These are phyloP conservation scores for Aptenodytes forsteri DNA, from an alignment of 2,113 vertebrate species.

Conservation along the genomic window DNA sequence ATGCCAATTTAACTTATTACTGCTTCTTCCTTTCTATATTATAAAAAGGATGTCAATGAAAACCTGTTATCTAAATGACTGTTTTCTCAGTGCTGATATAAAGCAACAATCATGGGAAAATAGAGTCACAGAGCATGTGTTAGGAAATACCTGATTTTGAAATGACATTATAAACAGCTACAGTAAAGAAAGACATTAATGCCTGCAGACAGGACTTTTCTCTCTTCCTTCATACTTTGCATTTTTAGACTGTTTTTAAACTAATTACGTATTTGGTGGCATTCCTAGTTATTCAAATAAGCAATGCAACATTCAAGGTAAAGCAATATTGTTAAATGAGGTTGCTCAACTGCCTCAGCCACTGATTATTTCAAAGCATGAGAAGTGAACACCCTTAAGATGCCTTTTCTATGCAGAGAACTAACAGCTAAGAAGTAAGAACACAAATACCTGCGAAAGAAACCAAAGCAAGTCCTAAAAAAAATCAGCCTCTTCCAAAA, in stretches of 20 bases:
- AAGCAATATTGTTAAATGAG: not conserved
- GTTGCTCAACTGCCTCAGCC: constrained; percentile 2
- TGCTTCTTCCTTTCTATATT: constrained; percentile 57
- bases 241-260: not conserved
- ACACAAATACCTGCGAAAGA: not conserved
- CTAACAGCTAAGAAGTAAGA: constrained; percentile 22
- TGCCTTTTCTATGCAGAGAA: not conserved
- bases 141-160: constrained; percentile 12
- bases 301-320: not conserved
- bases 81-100: constrained; percentile 33
- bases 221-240: not conserved
- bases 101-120: constrained; percentile 46
- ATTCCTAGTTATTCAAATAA: constrained; percentile 20
- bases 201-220: constrained; percentile 21
- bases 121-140: constrained; percentile 17
- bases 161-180: constrained; percentile 20
- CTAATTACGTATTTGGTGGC: not conserved
- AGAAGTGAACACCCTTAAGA: not conserved
- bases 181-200: constrained; percentile 6
- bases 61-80: constrained; percentile 60
- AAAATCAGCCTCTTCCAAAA: not conserved
- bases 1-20: constrained; percentile 72
- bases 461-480: not conserved
- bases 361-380: not conserved
- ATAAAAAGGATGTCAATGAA: constrained; percentile 36